phyloP scores from a whole-genome alignment of 2,113 vertebrate genomes.

The Balaenoptera acutorostrata region DNA sequence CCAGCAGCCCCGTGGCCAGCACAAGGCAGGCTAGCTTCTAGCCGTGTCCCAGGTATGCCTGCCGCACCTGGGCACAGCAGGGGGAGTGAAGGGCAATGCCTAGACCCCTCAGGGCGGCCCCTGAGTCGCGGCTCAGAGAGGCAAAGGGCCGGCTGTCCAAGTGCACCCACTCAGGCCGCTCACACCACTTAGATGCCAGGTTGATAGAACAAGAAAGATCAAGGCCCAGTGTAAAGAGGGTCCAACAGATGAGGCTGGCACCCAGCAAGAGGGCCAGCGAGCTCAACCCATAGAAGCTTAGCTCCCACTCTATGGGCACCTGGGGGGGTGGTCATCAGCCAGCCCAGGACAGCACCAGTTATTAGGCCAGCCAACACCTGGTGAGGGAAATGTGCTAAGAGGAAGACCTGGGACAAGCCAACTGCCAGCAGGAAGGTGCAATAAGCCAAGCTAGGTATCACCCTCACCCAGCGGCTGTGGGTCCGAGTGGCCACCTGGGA shows the following conservation, averaged over 20 bases:
- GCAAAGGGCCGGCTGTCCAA: slow-evolving; percentile 88
- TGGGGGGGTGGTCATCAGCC: slow-evolving; percentile 76
- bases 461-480: slow-evolving; percentile 75
- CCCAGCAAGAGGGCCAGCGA: slow-evolving; percentile 83
- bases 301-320: slow-evolving; percentile 76
- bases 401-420: slow-evolving; percentile 89
- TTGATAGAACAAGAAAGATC: slow-evolving; percentile 89
- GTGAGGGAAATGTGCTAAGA: slow-evolving; percentile 94
- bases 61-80: slow-evolving; percentile 35
- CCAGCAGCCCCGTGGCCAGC: slow-evolving; percentile 79
- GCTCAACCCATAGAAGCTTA: slow-evolving; percentile 81
- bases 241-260: slow-evolving; percentile 79
- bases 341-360: slow-evolving; percentile 87
- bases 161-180: slow-evolving; percentile 84
- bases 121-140: slow-evolving; percentile 86
- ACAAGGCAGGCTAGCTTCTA: slow-evolving; percentile 61
- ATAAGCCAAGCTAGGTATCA: slow-evolving; percentile 83
- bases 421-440: slow-evolving; percentile 81
- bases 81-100: slow-evolving; percentile 83
- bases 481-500: slow-evolving; percentile 35
- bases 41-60: slow-evolving; percentile 67
- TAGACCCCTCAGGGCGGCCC: slow-evolving; percentile 83
- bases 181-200: slow-evolving; percentile 88
- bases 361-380: slow-evolving; percentile 89
- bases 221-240: slow-evolving; percentile 79